These are phyloP conservation scores for Pica pica DNA, from an alignment of 2,113 vertebrate genomes.

Conservation along the genomic window DNA sequence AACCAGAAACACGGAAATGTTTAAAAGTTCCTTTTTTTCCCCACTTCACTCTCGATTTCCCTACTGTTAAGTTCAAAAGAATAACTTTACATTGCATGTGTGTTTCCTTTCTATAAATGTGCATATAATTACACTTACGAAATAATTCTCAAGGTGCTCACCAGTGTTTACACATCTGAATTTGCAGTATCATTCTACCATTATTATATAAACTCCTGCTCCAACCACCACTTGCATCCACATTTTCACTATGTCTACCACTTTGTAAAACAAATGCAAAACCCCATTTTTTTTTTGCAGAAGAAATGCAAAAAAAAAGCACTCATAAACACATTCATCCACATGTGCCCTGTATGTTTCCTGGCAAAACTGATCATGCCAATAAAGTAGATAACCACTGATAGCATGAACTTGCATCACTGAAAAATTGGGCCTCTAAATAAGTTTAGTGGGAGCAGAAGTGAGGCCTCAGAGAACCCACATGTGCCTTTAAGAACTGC, in stretches of 20 bases:
- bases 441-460: neutral
- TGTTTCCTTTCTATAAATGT: neutral
- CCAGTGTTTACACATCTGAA: neutral
- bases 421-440: neutral
- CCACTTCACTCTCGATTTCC: neutral
- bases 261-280: neutral
- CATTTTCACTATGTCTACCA: neutral
- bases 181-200: neutral
- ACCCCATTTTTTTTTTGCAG: neutral
- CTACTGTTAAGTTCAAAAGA: neutral
- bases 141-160: neutral
- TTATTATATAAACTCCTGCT: neutral
- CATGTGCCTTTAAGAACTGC: neutral
- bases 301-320: neutral
- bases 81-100: neutral
- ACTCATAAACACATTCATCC: neutral
- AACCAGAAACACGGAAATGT: neutral
- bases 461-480: neutral
- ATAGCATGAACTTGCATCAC: fast-evolving
- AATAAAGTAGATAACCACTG: neutral
- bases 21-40: fast-evolving
- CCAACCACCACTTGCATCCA: neutral
- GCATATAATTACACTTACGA: neutral
- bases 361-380: neutral
- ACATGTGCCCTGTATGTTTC: fast-evolving